A percentile compares a stretch with the other conserved stretches of the same genome.
These are phyloP conservation scores for Calameuta filiformis DNA, from an alignment of 2,888 invertebrate species.

Conservation along the genomic window DNA sequence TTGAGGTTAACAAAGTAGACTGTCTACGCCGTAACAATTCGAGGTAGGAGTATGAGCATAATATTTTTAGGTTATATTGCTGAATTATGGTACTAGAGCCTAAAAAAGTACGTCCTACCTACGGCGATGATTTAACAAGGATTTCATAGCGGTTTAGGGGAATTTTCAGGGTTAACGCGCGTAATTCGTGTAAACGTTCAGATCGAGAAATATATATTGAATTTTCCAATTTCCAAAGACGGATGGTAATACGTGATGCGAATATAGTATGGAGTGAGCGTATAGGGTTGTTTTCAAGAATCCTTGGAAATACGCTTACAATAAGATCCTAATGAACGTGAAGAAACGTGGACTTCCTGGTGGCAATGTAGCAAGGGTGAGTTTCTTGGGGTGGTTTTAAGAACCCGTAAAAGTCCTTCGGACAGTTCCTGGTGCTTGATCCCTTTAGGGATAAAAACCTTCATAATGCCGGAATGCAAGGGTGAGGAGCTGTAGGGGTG, in stretches of 20 bases:
- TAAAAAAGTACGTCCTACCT: not conserved
- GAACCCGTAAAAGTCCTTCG: constrained; percentile 4
- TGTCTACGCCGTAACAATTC: too few relatives aligned
- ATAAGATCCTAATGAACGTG: not conserved
- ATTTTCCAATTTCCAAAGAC: not conserved
- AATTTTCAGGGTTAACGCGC: not conserved
- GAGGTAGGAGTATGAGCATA: too few relatives aligned
- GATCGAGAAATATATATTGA: not conserved
- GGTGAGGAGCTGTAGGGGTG: constrained; percentile 40
- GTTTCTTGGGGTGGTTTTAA: not conserved
- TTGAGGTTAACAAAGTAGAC: not conserved
- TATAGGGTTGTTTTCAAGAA: not conserved
- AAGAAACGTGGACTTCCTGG: not conserved
- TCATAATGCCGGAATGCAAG: constrained; percentile 63
- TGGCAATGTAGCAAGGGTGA: not conserved
- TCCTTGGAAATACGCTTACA: not conserved
- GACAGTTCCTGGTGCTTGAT: constrained; percentile 12
- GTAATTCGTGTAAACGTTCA: not conserved
- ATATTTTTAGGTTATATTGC: not conserved
- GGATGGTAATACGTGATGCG: not conserved
- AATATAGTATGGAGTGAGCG: not conserved
- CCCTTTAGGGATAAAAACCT: constrained; percentile 56
- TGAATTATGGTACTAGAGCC: not conserved
- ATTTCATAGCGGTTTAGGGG: not conserved
- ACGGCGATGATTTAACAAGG: not conserved